Conservation (phyloP, 2,888 invertebrate genomes). For the Hirudinaria manillensis region DNA sequence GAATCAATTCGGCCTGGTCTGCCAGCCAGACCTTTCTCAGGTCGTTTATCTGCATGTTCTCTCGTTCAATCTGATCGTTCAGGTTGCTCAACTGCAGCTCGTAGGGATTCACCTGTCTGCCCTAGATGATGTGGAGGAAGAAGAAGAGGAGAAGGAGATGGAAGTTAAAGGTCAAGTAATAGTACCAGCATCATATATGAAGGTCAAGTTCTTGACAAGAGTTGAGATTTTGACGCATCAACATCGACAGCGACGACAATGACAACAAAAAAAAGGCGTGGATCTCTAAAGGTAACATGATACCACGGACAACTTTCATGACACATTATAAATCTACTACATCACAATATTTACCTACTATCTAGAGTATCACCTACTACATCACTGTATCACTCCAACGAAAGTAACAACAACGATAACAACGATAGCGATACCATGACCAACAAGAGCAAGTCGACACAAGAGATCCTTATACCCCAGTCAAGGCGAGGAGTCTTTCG, state of each 20-base stretch:
- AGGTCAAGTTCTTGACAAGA: neutral
- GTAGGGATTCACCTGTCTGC: slow-evolving; percentile 24
- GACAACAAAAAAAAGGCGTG: too few species aligned
- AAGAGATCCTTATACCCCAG: slow-evolving; percentile 22
- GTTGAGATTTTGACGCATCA: too few species aligned
- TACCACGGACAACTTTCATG: too few species aligned
- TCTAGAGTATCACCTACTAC: too few species aligned
- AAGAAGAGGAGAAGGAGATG: neutral
- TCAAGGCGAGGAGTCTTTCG: slow-evolving; percentile 10
- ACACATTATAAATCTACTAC: too few species aligned
- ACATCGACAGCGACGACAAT: too few species aligned
- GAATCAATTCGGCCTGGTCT: slow-evolving; percentile 27
- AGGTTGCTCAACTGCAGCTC: slow-evolving; percentile 23
- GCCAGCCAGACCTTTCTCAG: slow-evolving; percentile 27
- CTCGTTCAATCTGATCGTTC: slow-evolving; percentile 14
- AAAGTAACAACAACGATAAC: too few species aligned
- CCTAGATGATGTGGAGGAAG: neutral
- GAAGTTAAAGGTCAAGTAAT: neutral
- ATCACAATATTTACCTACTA: too few species aligned
- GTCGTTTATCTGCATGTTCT: slow-evolving; percentile 5
- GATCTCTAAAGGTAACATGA: too few species aligned
- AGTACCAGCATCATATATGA: neutral
- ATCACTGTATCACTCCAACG: too few species aligned
- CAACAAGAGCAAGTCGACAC: too few species aligned
- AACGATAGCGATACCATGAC: too few species aligned